phyloP scores from a whole-genome alignment of 2,113 vertebrate species.

The Nanorana parkeri region DNA sequence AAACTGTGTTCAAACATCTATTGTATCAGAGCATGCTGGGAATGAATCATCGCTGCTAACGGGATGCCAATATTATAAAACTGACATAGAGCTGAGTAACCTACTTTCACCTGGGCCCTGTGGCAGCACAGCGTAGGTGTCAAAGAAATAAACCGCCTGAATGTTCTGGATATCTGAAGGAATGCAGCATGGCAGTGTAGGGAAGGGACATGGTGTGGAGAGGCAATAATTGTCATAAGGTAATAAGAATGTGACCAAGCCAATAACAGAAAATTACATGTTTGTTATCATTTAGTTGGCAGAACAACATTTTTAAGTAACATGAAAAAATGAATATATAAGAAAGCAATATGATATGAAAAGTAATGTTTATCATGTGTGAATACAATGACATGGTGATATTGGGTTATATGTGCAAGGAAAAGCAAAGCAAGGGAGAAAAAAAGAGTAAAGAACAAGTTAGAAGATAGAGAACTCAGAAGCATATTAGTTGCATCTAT shows the following conservation, averaged over 20 bases:
- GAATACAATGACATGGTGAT: background rate
- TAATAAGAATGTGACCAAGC: slow-evolving; percentile 14
- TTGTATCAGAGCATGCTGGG: background rate
- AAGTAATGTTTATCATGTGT: background rate
- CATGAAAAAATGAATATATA: background rate
- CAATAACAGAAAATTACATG: background rate
- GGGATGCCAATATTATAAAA: no score
- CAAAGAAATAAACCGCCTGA: slow-evolving; percentile 86
- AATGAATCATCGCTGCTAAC: background rate
- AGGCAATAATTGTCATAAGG: slow-evolving; percentile 9
- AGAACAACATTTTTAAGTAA: background rate
- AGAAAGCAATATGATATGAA: no score
- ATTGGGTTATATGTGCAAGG: background rate
- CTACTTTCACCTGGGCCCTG: slow-evolving; percentile 82
- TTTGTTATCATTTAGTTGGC: background rate
- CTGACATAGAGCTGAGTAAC: slow-evolving; percentile 41
- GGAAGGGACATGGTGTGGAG: background rate
- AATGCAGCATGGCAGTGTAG: slow-evolving; percentile 31
- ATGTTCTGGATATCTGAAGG: slow-evolving; percentile 83
- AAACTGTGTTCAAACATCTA: no score
- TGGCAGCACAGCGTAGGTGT: slow-evolving; percentile 81
- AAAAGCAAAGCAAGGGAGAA: slow-evolving; percentile 38
- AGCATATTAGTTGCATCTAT: background rate
- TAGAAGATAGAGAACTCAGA: background rate
- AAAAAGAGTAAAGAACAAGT: slow-evolving; percentile 4